phyloP scores from a whole-genome alignment of 1,140 invertebrate species.

The Agrypnia vestita region DNA sequence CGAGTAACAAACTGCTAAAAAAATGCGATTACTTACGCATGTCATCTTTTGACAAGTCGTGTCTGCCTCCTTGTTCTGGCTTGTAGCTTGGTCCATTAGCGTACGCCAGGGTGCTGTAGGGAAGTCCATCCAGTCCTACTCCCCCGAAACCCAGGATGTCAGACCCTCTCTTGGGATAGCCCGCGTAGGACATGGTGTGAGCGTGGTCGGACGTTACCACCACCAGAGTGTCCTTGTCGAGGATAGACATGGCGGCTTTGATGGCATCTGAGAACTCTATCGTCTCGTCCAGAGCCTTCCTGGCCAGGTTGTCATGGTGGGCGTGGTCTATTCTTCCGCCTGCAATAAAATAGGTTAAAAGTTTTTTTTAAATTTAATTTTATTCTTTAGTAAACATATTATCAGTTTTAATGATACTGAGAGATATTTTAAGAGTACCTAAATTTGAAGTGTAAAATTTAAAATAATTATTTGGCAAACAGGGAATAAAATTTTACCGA shows the following conservation, averaged over 20 bases:
- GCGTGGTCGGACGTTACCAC: slow-evolving; percentile 82
- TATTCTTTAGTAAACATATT: too few relatives aligned
- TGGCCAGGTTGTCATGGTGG: slow-evolving; percentile 83
- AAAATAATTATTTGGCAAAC: too few relatives aligned
- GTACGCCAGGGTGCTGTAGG: slow-evolving; percentile 83
- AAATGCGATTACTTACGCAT: slow-evolving; percentile 66
- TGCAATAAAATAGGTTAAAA: slow-evolving; percentile 66
- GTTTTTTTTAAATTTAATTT: too few relatives aligned
- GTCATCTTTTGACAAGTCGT: slow-evolving; percentile 67
- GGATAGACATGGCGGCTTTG: slow-evolving; percentile 69
- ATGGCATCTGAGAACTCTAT: slow-evolving; percentile 77
- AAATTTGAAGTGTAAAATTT: too few relatives aligned
- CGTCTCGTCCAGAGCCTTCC: slow-evolving; percentile 79
- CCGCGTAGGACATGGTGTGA: slow-evolving; percentile 78
- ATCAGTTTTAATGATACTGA: too few relatives aligned
- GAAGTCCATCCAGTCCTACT: slow-evolving; percentile 68
- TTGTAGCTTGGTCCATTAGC: slow-evolving; percentile 82
- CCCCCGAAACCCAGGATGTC: slow-evolving; percentile 73
- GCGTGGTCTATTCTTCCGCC: slow-evolving; percentile 87
- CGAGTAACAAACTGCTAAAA: too few relatives aligned
- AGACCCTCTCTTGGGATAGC: slow-evolving; percentile 76
- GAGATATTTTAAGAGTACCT: too few relatives aligned
- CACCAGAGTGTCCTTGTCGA: slow-evolving; percentile 77
- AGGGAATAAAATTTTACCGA: too few relatives aligned
- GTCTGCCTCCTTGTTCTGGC: slow-evolving; percentile 64